These are phyloP conservation scores for Macrobrachium rosenbergii DNA, from an alignment of 1,140 invertebrate species.

Conservation along the genomic window DNA sequence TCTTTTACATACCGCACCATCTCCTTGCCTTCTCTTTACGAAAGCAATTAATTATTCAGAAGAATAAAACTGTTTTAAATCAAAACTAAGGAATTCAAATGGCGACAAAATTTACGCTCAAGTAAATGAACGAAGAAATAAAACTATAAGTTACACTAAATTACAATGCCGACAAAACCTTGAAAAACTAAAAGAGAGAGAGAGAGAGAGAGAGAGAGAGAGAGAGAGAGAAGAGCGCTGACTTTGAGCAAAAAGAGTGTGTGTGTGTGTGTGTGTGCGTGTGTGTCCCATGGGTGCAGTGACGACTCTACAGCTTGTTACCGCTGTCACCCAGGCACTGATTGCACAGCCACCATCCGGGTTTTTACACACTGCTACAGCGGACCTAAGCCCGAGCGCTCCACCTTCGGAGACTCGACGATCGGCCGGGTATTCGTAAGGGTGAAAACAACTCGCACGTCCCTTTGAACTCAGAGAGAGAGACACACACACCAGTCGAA, in stretches of 20 bases:
- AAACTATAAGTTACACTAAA: no score
- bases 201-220: no score
- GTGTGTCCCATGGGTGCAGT: slow-evolving; percentile 41
- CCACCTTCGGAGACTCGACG: slow-evolving; percentile 17
- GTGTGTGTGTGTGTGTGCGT: neutral
- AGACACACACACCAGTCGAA: slow-evolving; percentile 54
- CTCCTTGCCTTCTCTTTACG: neutral
- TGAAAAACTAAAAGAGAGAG: neutral
- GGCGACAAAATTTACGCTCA: no score
- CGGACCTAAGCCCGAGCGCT: slow-evolving; percentile 17
- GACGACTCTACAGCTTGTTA: slow-evolving; percentile 61
- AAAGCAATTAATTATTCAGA: slow-evolving; percentile 8
- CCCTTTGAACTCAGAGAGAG: slow-evolving; percentile 41
- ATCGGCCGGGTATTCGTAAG: neutral
- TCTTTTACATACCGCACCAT: neutral
- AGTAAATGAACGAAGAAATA: no score
- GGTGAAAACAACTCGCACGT: slow-evolving; percentile 5
- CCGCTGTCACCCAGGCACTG: slow-evolving; percentile 59
- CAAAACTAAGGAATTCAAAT: slow-evolving; percentile 1
- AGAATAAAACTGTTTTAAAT: slow-evolving; percentile 20
- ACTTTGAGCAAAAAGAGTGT: neutral
- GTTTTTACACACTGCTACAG: slow-evolving; percentile 50
- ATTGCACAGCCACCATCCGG: slow-evolving; percentile 50
- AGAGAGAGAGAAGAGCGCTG: neutral
- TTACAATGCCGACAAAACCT: no score